A percentile compares a stretch with the other conserved stretches of the same genome.
These are phyloP conservation scores for Lithophane semibrunnea DNA, from an alignment of 2,888 invertebrate species.

Conservation along the genomic window DNA sequence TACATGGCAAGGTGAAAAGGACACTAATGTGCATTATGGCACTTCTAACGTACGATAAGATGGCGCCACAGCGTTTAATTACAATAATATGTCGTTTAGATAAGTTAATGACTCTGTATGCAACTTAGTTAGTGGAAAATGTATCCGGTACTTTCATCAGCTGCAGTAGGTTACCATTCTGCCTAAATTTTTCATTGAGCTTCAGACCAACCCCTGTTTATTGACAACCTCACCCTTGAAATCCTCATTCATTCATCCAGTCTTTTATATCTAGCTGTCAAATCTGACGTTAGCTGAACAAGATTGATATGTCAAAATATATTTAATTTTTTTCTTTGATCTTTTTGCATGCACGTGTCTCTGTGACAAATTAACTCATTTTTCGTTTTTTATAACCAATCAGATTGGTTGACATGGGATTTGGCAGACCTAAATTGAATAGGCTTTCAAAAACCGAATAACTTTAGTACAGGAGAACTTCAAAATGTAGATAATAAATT, in stretches of 20 bases:
- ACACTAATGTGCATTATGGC: slow-evolving; percentile 26
- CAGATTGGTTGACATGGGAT: not conserved
- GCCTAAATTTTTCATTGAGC: not conserved
- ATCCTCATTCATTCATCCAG: not conserved
- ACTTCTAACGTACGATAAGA: slow-evolving; percentile 43
- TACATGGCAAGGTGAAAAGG: slow-evolving; percentile 45
- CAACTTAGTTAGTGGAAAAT: slow-evolving; percentile 22
- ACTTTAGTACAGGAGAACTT: not conserved
- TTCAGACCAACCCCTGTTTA: not conserved
- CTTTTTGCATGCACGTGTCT: no score
- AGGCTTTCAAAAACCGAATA: not conserved
- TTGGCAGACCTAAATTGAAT: not conserved
- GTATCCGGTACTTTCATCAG: not conserved
- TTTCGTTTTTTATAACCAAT: not conserved
- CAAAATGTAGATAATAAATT: slow-evolving; percentile 14
- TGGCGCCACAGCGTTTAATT: slow-evolving; percentile 35
- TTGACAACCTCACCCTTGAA: not conserved
- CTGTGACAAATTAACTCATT: no score
- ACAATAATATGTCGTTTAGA: slow-evolving; percentile 47
- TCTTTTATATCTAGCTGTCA: not conserved
- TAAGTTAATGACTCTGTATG: slow-evolving; percentile 30
- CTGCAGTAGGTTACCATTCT: no score
- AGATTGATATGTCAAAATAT: not conserved
- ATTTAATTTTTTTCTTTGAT: no score
- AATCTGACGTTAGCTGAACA: not conserved